phyloP scores from a whole-genome alignment of 2,797 vertebrate species.

The Muscicapa striata region DNA sequence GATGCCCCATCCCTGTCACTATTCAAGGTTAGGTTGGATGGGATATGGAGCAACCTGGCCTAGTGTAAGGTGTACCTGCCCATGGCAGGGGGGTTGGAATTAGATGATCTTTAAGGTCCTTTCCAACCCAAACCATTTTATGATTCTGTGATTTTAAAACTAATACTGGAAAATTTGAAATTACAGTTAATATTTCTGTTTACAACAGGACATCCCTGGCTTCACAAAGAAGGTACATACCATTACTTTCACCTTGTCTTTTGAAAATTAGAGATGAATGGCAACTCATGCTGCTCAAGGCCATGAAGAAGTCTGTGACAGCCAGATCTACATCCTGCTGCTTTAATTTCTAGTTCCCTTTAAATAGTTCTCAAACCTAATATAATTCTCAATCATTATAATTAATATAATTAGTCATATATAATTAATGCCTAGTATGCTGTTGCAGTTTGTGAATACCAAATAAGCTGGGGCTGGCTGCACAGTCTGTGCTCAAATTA shows the following conservation, averaged over 20 bases:
- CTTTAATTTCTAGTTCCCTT: constrained; percentile 32
- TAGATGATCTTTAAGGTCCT: neutral
- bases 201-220: neutral
- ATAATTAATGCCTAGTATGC: constrained; percentile 42
- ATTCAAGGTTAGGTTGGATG: neutral
- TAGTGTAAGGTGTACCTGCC: neutral
- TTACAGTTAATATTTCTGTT: neutral
- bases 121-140: neutral
- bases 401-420: constrained; percentile 44
- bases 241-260: neutral
- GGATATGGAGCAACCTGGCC: neutral
- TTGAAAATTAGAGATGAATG: neutral
- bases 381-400: constrained; percentile 4
- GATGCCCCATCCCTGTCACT: neutral
- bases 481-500: neutral
- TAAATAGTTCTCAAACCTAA: constrained; percentile 2
- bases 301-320: neutral
- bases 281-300: neutral
- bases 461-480: neutral
- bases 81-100: neutral
- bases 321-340: neutral
- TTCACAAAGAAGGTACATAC: neutral
- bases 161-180: neutral
- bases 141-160: neutral
- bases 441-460: neutral